These are phyloP conservation scores for Sphyrna mokarran DNA, from an alignment of 2,113 vertebrate genomes.

Conservation along the genomic window DNA sequence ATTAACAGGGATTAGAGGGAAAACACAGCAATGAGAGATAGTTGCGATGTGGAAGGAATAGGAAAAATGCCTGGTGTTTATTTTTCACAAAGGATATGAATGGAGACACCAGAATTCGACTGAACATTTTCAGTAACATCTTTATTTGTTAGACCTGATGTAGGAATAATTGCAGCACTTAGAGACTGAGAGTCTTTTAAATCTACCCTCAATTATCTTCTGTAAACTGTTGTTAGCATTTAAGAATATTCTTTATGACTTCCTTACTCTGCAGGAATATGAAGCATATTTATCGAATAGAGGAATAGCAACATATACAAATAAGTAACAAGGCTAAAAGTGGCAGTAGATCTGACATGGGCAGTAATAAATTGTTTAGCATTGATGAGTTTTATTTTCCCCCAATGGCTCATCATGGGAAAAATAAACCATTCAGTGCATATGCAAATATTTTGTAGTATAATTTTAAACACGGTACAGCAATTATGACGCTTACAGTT, in stretches of 20 bases:
- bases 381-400: not conserved
- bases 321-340: not conserved
- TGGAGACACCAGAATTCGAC: not conserved
- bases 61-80: not conserved
- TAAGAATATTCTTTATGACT: not conserved
- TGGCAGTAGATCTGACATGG: not conserved
- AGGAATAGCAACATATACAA: not conserved
- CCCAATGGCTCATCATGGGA: not conserved
- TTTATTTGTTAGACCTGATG: not conserved
- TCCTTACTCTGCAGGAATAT: not conserved
- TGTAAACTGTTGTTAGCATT: not conserved
- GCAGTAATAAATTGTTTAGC: not conserved
- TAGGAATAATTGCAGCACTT: not conserved
- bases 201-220: not conserved
- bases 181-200: not conserved
- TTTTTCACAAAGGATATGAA: not conserved
- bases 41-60: too few species aligned
- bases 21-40: not conserved
- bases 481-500: not conserved
- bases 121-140: not conserved
- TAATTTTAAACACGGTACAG: not conserved
- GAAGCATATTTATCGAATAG: not conserved
- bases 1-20: not conserved
- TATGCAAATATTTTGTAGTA: not conserved
- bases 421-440: not conserved